phyloP scores from a whole-genome alignment of 2,888 invertebrate genomes.

The Hylaea fasciaria region DNA sequence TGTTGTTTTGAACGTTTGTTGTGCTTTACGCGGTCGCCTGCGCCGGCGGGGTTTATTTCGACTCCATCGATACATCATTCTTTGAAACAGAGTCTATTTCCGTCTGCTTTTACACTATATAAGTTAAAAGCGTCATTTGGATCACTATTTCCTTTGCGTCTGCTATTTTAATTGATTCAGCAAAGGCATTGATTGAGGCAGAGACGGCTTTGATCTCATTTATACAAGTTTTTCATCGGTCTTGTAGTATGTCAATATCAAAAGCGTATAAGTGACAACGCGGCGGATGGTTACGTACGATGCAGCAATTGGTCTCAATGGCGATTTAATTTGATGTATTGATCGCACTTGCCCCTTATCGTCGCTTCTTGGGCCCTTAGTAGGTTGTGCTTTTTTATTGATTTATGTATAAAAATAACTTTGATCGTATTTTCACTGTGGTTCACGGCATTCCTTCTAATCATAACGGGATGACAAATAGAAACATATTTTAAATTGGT shows the following conservation, averaged over 20 bases:
- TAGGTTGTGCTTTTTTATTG: conserved; percentile 5
- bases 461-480: no score
- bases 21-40: conserved; percentile 49
- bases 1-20: conserved; percentile 56
- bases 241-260: conserved; percentile 32
- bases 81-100: conserved; percentile 46
- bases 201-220: conserved; percentile 15
- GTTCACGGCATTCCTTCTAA: background rate
- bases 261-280: conserved; percentile 40
- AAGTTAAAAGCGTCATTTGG: conserved; percentile 26
- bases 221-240: conserved; percentile 41
- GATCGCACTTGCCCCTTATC: conserved; percentile 52
- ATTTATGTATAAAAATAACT: conserved; percentile 6
- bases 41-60: conserved; percentile 24
- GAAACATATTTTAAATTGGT: no score
- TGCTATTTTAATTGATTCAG: conserved; percentile 15
- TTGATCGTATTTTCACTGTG: background rate
- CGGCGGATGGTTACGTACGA: conserved; percentile 43
- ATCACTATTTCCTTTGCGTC: conserved; percentile 39
- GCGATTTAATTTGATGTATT: conserved; percentile 67
- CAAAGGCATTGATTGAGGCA: conserved; percentile 5
- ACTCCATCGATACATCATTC: conserved; percentile 39
- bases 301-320: conserved; percentile 69
- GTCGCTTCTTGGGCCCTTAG: conserved; percentile 31
- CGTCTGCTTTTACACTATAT: conserved; percentile 27